Conservation (phyloP, 1,140 invertebrate species). For the Zaprionus capensis region DNA sequence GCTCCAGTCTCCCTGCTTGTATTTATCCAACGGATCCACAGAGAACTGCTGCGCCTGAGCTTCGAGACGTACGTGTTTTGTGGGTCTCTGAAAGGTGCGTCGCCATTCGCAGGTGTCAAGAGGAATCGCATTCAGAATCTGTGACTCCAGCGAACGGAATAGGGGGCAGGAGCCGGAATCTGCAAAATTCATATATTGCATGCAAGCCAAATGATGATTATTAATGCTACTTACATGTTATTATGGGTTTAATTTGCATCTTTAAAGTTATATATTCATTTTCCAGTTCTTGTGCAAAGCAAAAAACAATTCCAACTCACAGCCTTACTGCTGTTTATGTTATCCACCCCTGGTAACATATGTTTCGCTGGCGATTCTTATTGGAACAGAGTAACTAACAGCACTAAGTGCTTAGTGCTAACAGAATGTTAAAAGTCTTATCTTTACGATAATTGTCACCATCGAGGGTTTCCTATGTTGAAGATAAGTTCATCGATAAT, state of each 20-base stretch:
- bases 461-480: no score
- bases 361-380: background rate
- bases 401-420: background rate
- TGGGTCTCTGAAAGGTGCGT: constrained; percentile 91
- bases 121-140: constrained; percentile 91
- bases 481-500: no score
- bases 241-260: constrained; percentile 82
- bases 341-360: constrained; percentile 16
- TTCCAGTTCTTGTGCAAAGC: constrained; percentile 28
- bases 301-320: constrained; percentile 24
- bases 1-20: constrained; percentile 86
- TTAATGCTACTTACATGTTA: constrained; percentile 67
- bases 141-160: constrained; percentile 92
- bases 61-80: constrained; percentile 93
- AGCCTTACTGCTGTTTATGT: constrained; percentile 35
- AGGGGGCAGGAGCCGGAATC: constrained; percentile 95
- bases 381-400: background rate
- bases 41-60: constrained; percentile 94
- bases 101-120: constrained; percentile 95
- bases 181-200: constrained; percentile 77
- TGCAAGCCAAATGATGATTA: background rate
- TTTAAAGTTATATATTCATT: constrained; percentile 51
- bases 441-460: background rate
- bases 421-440: background rate
- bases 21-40: constrained; percentile 88